These are phyloP conservation scores for Aplodontia rufa DNA, from an alignment of 2,113 vertebrate species.

Conservation along the genomic window DNA sequence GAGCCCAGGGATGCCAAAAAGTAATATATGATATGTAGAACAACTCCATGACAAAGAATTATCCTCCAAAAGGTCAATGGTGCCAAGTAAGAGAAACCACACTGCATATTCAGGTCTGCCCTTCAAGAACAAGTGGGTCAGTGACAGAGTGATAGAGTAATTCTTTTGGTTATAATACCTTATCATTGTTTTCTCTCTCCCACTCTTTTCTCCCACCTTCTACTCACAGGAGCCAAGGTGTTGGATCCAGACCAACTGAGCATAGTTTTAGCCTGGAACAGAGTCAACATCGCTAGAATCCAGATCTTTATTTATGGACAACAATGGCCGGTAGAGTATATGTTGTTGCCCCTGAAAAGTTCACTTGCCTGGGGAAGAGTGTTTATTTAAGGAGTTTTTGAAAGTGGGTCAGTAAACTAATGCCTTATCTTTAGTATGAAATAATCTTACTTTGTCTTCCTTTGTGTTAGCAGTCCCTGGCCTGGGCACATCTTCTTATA, in stretches of 20 bases:
- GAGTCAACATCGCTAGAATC: conserved; percentile 98
- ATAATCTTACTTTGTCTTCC: no score
- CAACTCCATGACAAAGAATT: not conserved
- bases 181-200: no score
- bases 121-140: not conserved
- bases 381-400: not conserved
- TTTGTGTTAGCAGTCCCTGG: no score
- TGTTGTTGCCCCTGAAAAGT: conserved; percentile 53
- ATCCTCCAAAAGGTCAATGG: no score
- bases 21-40: no score
- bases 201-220: no score
- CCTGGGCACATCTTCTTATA: not conserved
- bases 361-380: not conserved
- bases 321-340: conserved; percentile 96
- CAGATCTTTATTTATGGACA: conserved; percentile 99
- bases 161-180: conserved; percentile 73
- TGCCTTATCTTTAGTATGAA: not conserved
- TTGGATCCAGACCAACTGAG: conserved; percentile 98
- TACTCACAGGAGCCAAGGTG: no score
- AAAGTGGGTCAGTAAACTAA: not conserved
- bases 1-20: no score
- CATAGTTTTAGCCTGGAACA: conserved; percentile 98
- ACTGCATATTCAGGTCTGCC: not conserved
- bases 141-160: no score
- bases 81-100: not conserved